Conservation (phyloP, 2,888 invertebrate genomes). For the Campaea margaritaria region DNA sequence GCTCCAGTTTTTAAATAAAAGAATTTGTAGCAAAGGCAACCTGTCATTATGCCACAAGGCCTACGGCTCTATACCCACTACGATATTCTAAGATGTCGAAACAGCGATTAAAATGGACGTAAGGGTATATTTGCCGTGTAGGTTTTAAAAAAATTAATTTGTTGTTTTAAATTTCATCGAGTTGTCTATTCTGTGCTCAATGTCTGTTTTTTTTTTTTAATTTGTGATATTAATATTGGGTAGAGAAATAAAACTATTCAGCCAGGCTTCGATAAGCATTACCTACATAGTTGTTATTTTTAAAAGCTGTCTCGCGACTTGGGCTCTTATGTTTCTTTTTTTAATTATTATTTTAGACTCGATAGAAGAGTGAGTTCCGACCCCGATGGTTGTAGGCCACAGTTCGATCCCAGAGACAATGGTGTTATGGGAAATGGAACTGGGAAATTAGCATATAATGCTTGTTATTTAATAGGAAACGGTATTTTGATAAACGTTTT, state of each 20-base stretch:
- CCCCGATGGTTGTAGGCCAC: constrained; percentile 27
- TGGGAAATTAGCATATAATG: constrained; percentile 41
- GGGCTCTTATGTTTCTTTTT: too few relatives aligned
- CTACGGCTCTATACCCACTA: constrained; percentile 16
- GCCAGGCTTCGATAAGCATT: too few relatives aligned
- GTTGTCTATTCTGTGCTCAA: too few relatives aligned
- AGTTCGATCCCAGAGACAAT: constrained; percentile 40
- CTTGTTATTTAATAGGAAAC: constrained; percentile 43
- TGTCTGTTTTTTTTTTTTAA: too few relatives aligned
- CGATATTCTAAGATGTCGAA: neutral
- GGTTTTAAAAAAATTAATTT: too few relatives aligned
- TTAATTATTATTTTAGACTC: neutral
- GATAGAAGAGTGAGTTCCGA: constrained; percentile 10
- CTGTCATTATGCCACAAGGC: constrained; percentile 28
- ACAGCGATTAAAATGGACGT: neutral
- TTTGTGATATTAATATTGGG: too few relatives aligned
- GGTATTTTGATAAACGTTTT: constrained; percentile 21
- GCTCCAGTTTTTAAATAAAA: constrained; percentile 33
- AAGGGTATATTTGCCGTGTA: neutral
- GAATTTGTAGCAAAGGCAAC: constrained; percentile 23
- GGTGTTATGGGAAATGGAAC: constrained; percentile 37
- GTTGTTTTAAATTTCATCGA: too few relatives aligned
- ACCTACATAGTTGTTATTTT: too few relatives aligned
- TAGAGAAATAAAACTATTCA: too few relatives aligned
- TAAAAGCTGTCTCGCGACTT: too few relatives aligned